Evolutionary conservation across 2,113 vertebrate species (phyloP).

Genomic region (Pluvialis apricaria): DNA sequence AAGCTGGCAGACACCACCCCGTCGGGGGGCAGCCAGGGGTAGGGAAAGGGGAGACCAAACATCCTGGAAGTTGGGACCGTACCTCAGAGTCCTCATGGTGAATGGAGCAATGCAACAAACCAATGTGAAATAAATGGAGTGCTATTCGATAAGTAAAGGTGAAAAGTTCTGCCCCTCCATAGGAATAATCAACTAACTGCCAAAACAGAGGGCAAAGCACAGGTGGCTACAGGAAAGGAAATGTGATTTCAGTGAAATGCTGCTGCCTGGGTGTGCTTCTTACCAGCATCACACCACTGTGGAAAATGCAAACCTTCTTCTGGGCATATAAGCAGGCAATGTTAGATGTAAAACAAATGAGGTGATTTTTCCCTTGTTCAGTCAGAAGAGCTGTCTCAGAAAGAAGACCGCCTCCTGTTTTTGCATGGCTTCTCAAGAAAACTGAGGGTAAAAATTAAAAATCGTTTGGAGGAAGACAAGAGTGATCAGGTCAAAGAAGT

Average conservation of each 20-base stretch:
- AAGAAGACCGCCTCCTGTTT: not conserved
- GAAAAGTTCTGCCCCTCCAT: not conserved
- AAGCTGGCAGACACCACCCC: not conserved
- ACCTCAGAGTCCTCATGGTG: not conserved
- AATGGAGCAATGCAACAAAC: not conserved
- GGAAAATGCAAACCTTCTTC: not conserved
- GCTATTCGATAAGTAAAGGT: not conserved
- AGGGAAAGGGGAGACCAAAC: not conserved
- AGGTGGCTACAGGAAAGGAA: not conserved
- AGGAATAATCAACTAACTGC: not conserved
- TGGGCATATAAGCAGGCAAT: not conserved
- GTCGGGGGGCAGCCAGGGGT: accelerated
- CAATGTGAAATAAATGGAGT: not conserved
- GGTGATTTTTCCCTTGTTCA: not conserved
- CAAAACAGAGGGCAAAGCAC: not conserved
- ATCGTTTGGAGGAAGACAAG: not conserved
- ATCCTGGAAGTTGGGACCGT: accelerated
- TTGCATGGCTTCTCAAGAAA: not conserved
- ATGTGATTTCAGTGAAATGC: not conserved
- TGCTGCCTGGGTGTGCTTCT: not conserved
- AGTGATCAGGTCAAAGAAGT: not conserved
- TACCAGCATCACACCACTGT: not conserved
- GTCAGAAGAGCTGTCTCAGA: not conserved
- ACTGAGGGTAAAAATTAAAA: not conserved
- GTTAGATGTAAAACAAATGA: not conserved